Percentiles rank a stretch among this genome's conserved stretches.
These are phyloP conservation scores for Monodelphis domestica DNA, from an alignment of 2,797 vertebrate genomes.

Conservation along the genomic window DNA sequence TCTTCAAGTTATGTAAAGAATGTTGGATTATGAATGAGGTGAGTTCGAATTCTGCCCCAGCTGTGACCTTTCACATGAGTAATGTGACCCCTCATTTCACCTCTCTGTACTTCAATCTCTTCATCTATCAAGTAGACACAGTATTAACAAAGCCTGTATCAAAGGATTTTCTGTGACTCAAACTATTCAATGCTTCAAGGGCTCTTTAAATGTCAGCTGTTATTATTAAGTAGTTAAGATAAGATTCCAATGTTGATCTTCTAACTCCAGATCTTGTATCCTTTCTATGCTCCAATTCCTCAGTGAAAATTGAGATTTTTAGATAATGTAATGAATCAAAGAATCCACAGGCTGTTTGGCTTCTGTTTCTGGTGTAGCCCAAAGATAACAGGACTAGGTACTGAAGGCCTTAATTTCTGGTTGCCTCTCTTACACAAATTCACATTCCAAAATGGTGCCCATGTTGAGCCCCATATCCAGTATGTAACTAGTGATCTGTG, in stretches of 20 bases:
- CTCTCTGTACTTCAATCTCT: background rate
- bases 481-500: background rate
- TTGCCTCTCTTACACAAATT: background rate
- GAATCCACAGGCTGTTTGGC: background rate
- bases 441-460: background rate
- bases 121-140: background rate
- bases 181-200: background rate
- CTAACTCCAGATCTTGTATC: background rate
- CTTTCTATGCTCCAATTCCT: background rate
- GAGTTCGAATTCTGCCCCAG: background rate
- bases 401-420: background rate
- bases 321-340: background rate
- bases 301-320: background rate
- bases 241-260: background rate
- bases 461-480: background rate
- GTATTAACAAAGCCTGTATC: background rate
- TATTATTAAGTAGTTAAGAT: background rate
- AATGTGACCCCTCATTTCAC: background rate
- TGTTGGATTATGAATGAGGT: background rate
- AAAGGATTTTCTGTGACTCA: background rate
- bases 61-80: background rate
- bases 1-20: background rate
- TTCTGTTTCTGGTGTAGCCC: background rate
- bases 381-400: background rate
- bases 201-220: background rate